Conservation (phyloP, 2,888 invertebrate species). For the Ormia ochracea region DNA sequence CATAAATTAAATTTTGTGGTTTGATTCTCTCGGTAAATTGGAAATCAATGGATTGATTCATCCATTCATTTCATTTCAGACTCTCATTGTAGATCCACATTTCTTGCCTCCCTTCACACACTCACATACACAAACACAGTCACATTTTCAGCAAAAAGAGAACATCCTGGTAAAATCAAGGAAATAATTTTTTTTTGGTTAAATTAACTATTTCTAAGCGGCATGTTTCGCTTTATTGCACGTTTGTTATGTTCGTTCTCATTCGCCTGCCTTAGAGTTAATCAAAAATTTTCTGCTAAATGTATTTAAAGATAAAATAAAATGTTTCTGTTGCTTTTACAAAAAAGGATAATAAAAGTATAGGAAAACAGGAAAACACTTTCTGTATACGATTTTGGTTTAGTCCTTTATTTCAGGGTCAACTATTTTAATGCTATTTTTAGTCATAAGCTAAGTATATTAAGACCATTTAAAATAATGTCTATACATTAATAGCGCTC, state of each 20-base stretch:
- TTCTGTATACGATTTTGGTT: neutral
- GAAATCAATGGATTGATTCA: slow-evolving; percentile 70
- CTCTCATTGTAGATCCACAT: too few relatives aligned
- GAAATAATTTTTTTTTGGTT: slow-evolving; percentile 44
- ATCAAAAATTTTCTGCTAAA: slow-evolving; percentile 31
- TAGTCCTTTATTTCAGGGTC: slow-evolving; percentile 31
- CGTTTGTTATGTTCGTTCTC: neutral
- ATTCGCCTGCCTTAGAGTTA: neutral
- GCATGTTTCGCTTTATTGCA: slow-evolving; percentile 2
- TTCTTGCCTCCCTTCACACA: too few relatives aligned
- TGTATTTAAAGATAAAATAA: slow-evolving; percentile 52
- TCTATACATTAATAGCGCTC: neutral
- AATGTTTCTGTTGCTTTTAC: slow-evolving; percentile 16
- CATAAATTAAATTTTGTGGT: slow-evolving; percentile 76
- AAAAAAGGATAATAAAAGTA: neutral
- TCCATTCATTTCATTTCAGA: slow-evolving; percentile 28
- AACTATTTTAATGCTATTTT: slow-evolving; percentile 33
- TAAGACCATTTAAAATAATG: slow-evolving; percentile 10
- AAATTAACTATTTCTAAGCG: slow-evolving; percentile 42
- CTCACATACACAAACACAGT: neutral
- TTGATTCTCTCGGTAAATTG: slow-evolving; percentile 69
- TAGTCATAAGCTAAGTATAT: neutral
- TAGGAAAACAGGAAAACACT: neutral
- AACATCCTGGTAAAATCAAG: slow-evolving; percentile 8
- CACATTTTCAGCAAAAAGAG: neutral